A percentile compares a stretch with the other conserved stretches of the same genome.
These are phyloP conservation scores for Labroides dimidiatus DNA, from an alignment of 2,797 vertebrate genomes.

Conservation along the genomic window DNA sequence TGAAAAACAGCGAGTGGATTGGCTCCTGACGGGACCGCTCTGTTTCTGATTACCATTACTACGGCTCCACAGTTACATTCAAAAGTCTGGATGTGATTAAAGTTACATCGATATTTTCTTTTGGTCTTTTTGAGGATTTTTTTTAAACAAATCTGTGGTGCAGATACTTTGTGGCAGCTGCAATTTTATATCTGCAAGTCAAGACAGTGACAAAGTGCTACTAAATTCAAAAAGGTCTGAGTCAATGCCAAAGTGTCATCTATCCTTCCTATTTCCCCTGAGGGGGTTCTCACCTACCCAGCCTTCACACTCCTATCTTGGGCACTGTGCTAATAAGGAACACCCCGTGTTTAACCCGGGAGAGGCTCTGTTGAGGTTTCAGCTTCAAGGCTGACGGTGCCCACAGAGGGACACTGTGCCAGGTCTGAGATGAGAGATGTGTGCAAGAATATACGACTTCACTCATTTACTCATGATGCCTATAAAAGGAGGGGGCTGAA, in stretches of 20 bases:
- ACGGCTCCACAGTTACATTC: conserved; percentile 60
- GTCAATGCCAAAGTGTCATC: conserved; percentile 71
- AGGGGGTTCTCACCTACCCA: conserved; percentile 53
- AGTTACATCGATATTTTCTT: conserved; percentile 68
- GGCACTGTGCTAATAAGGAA: conserved; percentile 66
- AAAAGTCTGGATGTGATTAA: conserved; percentile 72
- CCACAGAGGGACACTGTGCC: conserved; percentile 37
- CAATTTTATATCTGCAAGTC: conserved; percentile 59
- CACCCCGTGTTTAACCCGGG: conserved; percentile 61
- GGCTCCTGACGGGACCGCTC: conserved; percentile 72
- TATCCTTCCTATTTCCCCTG: conserved; percentile 54
- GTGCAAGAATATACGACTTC: conserved; percentile 76
- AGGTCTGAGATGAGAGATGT: conserved; percentile 47
- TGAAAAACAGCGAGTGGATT: conserved; percentile 76
- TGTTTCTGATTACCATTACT: conserved; percentile 79
- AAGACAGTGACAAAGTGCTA: conserved; percentile 72
- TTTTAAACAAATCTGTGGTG: conserved; percentile 34
- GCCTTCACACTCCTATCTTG: conserved; percentile 59
- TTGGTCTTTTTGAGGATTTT: conserved; percentile 40
- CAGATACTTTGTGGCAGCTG: conserved; percentile 29
- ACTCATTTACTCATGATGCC: conserved; percentile 90
- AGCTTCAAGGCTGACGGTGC: conserved; percentile 47
- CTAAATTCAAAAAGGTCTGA: conserved; percentile 64
- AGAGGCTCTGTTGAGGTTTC: conserved; percentile 55
- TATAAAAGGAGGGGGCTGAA: conserved; percentile 88